Evolutionary conservation across 1,140 invertebrate species (phyloP), one percentile per base, ranked within the genome.

Genomic region (Drosophila repletoides): DNA sequence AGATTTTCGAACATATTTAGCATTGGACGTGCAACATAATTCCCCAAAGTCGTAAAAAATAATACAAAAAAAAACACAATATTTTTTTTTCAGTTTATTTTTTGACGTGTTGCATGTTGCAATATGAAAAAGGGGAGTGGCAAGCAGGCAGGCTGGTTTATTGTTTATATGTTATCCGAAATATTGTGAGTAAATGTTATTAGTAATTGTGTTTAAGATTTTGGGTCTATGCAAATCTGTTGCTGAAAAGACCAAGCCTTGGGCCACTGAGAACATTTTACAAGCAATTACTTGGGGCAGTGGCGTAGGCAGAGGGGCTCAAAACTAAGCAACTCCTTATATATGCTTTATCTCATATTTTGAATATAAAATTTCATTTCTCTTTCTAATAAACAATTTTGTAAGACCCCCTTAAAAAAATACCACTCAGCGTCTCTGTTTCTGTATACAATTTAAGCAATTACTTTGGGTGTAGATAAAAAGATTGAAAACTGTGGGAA

Each of bases 1-100:
- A 83, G 76, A 83, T 83, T 77, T 73, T 69, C 22, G 41, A 83
- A 73, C 77, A 83, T 77, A 83, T 73, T 76, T 71, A 83, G 77
- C 73, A 76, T 61, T 72, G 77, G 77, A 83, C 77, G 69, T 77
- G 72, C 53, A 53, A 81, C 76, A 81, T 72, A 81, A 81, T 75
- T 81, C 59, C 55, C 45, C 58, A 68, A 72, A 65, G 36, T 48
- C 63, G 59, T 66, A 66, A 49, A 34, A 59, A 61, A 49, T 28
- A 41, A 59, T 10, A 22, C 21, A 24, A 58, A 29, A 68, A 61
- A 40, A 61, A 66, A 68, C 43, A 38, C 34, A 46, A 51, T n/a
- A n/a, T n/a, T n/a, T n/a, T n/a, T n/a, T n/a, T n/a, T n/a, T n/a
- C n/a, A n/a, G n/a, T n/a, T n/a, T n/a, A 21, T 43, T 41, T 33